Base-by-base conservation (phyloP, 1,140 invertebrate species). In the Drosophila repleta region DNA sequence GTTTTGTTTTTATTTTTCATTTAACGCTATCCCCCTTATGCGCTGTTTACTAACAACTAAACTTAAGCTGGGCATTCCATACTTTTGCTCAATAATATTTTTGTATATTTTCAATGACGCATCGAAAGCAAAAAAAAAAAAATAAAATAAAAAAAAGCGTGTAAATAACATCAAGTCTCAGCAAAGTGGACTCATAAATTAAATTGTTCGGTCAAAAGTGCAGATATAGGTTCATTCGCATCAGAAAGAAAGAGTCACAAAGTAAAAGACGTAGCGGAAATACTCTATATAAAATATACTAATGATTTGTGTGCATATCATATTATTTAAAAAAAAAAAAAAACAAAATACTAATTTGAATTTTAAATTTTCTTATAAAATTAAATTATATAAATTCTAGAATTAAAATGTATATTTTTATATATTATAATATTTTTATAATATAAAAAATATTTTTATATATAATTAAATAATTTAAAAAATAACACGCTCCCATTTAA, bases 211-310 rank as follows among this genome's bases (percentile, higher is more conserved):
- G 52, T 49, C 52, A 73, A 57, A 62, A 46, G 63, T 69, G 70
- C 58, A 74, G 4, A 74, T 3, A 51, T 1, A 7, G 37, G 45
- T 53, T 79, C 39, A 55, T 71, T 75, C 24, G 56, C 71, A 45
- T 64, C 53, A 24, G 45, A 64, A 61, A 39, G 26, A n/a, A 37
- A 46, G 10, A 45, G 6, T 24, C 56, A 52, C 21, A 26, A 49
- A 29, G 11, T 17, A 11, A n/a, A n/a, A 8, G 18, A 11, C 20
- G 24, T 10, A 51, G 10, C 4, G 11, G 15, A 13, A 37, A 70
- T 65, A 26, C 67, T 17, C 61, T 55, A 21, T 29, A 6, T 6
- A 20, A 32, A 8, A 32, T 35, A 1, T 1, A 35, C 8, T 11
- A 35, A 35, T 24, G 21, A 3, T 3, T 24, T 24, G 21, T n/a